Evolutionary conservation across 2,888 invertebrate species (phyloP).

Genomic region (Eupithecia centaureata): DNA sequence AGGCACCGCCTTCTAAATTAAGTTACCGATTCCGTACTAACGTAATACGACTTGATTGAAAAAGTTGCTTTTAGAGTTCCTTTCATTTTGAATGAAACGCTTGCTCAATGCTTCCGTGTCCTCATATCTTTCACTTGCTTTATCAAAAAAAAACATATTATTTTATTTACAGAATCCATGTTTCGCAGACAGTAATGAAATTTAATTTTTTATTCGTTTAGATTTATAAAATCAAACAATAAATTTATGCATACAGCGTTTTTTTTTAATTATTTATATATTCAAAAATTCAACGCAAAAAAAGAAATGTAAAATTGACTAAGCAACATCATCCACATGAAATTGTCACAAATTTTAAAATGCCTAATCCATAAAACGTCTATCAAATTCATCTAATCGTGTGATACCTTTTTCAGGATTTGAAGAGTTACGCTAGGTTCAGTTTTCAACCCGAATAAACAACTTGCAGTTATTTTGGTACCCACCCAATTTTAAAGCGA

Average conservation of each 20-base stretch:
- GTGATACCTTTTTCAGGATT: neutral
- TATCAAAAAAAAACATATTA: neutral
- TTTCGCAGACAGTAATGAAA: too few relatives aligned
- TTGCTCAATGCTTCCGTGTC: neutral
- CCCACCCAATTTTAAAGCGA: neutral
- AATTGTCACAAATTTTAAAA: too few relatives aligned
- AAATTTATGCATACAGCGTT: too few relatives aligned
- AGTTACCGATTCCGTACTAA: slow-evolving; percentile 59
- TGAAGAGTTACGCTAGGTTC: neutral
- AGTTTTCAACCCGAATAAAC: too few relatives aligned
- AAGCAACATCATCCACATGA: too few relatives aligned
- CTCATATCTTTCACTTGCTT: neutral
- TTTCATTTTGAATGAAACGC: slow-evolving; percentile 23
- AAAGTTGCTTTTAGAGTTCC: slow-evolving; percentile 62
- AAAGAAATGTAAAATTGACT: too few relatives aligned
- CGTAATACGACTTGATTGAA: slow-evolving; percentile 69
- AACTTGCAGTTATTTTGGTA: neutral
- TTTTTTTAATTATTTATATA: too few relatives aligned
- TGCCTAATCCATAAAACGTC: too few relatives aligned
- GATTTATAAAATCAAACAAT: too few relatives aligned
- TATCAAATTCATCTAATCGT: neutral
- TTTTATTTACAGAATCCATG: neutral
- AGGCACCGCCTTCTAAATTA: slow-evolving; percentile 54
- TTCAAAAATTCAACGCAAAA: too few relatives aligned
- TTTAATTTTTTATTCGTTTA: too few relatives aligned